Evolutionary conservation across 1,140 invertebrate species (phyloP), one percentile per base, ranked within the genome.

Genomic region (Octopus sinensis): DNA sequence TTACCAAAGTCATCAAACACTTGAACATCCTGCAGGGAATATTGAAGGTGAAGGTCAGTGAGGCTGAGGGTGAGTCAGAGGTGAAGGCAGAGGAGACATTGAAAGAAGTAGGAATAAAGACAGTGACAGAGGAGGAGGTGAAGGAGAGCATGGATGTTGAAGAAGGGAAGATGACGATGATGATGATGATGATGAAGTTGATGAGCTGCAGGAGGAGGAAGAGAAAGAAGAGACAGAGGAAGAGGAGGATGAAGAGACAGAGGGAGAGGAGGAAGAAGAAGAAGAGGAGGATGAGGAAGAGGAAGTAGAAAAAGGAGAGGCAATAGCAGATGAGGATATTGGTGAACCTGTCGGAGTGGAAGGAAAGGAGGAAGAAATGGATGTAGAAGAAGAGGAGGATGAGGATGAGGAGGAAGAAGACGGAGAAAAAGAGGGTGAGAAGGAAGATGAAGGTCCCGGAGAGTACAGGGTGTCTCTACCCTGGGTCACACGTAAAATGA

Each of bases 401-500:
- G 54, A 81, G 83, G 82, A 81, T 62, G 54, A 82, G 30, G 77
- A 80, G 80, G 83, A 82, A 7, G 76, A 82, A 4, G 51, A 76
- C 53, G 82, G 76, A 0, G 81, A 84, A 73, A 62, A 82, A 87
- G 76, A 86, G 4, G 85, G 88, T 84, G 80, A 92, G 90, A 83
- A 87, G 78, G 80, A 91, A 86, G 68, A 17, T 12, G 30, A 78
- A 86, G 88, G 80, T 88, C 84, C 80, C 87, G 51, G 78, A 81
- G 30, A 43, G 30, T 43, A 43, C 56, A 81, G 79, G 80, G 87
- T 87, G 77, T 91, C 87, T 12, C 76, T 91, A 10, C 54, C 80
- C 17, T 96, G 95, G 95, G 88, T 96, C 4, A 87, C 94, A 3
- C 93, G 92, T 84, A 94, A 92, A 86, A 87, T 95, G 85, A 91